Base-by-base conservation (phyloP, 2,888 invertebrate genomes). In the Ectemnius continuus region DNA sequence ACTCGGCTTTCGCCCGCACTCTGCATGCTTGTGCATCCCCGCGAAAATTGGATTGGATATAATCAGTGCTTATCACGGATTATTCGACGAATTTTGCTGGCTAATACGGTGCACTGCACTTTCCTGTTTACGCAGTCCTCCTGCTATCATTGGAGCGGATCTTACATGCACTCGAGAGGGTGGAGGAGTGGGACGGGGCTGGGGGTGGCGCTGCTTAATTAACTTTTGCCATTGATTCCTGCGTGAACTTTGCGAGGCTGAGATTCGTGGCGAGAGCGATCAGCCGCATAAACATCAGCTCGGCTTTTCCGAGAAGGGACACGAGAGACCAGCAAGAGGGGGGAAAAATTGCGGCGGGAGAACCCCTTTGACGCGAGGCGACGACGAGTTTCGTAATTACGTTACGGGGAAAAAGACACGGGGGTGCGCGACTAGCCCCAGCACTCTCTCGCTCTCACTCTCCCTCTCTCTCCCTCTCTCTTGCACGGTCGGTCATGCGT, bases 361-460 rank as follows among this genome's bases (percentile, higher is more conserved):
- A 68, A 74, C 71, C 78, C 79, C 82, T 84, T 83, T 84, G 80
- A 79, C 72, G 63, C 65, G 61, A 16, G 62, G 57, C 57, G 62
- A 61, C 77, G 73, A 79, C 73, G 75, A 75, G 75, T 73, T 76
- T 75, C 67, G 83, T 84, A 86, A 86, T 84, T 82, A 73, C 81
- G 79, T 86, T 86, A 85, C 26, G 63, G 72, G 67, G 71, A 67
- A 59, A 74, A 64, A 78, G 72, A 69, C 67, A 70, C 58, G 76
- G 75, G 76, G 67, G 67, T 20, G 47, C 45, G 45, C 67, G 52
- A 20, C 56, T 65, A 36, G 71, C 36, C 36, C 36, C 36, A 36
- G 36, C 4, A 36, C 36, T 36, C 36, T 36, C 11, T 36, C 28
- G 4, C 4, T 36, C 11, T 36, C 28, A 1, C 4, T 36, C 8